Evolutionary conservation across 2,113 vertebrate genomes (phyloP).

Genomic region (Zosterops hypoxanthus): DNA sequence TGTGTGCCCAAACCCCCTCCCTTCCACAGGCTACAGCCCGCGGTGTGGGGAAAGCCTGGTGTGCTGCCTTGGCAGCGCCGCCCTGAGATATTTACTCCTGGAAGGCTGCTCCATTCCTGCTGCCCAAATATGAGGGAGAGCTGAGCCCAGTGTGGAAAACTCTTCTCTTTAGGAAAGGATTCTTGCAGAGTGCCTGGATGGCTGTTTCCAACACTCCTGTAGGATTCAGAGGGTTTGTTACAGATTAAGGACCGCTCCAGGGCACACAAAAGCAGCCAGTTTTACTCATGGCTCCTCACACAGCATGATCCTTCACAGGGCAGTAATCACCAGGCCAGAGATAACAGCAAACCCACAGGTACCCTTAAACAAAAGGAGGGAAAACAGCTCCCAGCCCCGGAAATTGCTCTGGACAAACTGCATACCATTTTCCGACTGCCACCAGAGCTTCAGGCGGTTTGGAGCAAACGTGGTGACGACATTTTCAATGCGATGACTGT

Average conservation of each 20-base stretch:
- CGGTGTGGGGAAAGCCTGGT: too few relatives aligned
- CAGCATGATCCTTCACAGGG: constrained; percentile 18
- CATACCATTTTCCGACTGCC: constrained; percentile 97
- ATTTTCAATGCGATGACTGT: constrained; percentile 90
- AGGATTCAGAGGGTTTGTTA: neutral
- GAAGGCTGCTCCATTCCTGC: neutral
- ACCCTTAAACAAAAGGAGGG: constrained; percentile 26
- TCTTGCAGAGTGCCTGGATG: neutral
- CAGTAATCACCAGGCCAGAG: constrained; percentile 28
- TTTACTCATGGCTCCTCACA: constrained; percentile 19
- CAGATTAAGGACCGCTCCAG: neutral
- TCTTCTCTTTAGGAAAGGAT: neutral
- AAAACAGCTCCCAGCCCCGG: neutral
- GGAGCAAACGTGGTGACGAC: constrained; percentile 93
- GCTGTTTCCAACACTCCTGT: neutral
- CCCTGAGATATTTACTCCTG: neutral
- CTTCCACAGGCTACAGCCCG: neutral
- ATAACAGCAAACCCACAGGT: constrained; percentile 1
- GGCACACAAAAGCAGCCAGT: constrained; percentile 2
- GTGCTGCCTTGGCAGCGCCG: neutral
- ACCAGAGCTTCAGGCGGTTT: constrained; percentile 96
- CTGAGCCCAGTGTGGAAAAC: neutral
- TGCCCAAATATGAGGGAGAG: neutral
- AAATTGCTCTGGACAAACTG: neutral
- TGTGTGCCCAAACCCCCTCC: neutral